Conservation (phyloP, 2,888 invertebrate species). For the Odontothrips loti region DNA sequence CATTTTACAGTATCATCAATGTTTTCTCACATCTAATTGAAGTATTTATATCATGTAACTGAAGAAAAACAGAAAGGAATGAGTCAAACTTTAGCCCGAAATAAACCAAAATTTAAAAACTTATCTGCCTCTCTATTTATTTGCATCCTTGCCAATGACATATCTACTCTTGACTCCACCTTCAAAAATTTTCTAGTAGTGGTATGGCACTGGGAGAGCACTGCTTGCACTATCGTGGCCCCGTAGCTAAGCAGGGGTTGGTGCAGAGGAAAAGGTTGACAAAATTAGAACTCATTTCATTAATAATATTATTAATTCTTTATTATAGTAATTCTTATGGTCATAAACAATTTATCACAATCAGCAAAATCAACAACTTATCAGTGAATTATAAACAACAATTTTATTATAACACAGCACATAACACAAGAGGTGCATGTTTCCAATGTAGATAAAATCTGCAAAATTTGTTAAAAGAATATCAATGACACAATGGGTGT, state of each 20-base stretch:
- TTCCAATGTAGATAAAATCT: not conserved
- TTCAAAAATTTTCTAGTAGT: too few species aligned
- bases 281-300: not conserved
- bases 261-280: not conserved
- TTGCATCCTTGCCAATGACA: not conserved
- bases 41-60: not conserved
- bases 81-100: not conserved
- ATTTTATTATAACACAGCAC: not conserved
- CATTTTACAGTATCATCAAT: too few species aligned
- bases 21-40: not conserved
- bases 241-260: too few species aligned
- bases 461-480: not conserved
- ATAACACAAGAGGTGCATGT: not conserved
- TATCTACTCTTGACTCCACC: too few species aligned
- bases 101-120: not conserved
- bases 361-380: constrained; percentile 9
- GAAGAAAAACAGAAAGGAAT: not conserved
- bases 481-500: not conserved
- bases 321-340: not conserved
- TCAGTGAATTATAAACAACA: not conserved
- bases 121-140: not conserved
- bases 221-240: too few species aligned
- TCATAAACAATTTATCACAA: constrained; percentile 23
- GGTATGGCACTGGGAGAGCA: too few species aligned
- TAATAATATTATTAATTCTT: not conserved